Base-by-base conservation (phyloP, 2,797 vertebrate genomes). In the Tangara arthus region DNA sequence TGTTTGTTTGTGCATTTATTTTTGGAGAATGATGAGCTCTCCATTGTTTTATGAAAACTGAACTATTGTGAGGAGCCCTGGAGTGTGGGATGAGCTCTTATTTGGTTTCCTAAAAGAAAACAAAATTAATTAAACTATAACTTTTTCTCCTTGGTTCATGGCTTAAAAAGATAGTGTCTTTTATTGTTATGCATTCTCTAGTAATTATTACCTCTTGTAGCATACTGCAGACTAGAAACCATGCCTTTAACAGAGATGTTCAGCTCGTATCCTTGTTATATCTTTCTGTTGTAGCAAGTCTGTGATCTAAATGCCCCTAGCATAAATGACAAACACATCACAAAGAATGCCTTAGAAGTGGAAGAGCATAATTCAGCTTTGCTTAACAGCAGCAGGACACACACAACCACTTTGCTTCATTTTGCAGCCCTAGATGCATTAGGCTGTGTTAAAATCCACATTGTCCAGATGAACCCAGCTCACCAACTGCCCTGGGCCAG, bases 51-150 rank as follows among this genome's bases (percentile, higher is more conserved):
- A 92, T 71, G 46, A 87, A 89, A 85, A 82, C 64, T 30, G 52
- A 92, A 47, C 78, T 78, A 78, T 94, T 89, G 57, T 85, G 65
- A 90, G 64, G 39, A 85, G 83, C 39, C 61, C 60, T 78, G 82
- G 41, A 87, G 87, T 47, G 75, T 87, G 64, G 83, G 89, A 73
- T 89, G 89, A 78, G 60, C 27, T 89, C 46, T 44, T 85, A 73
- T 24, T 96, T 69, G 39, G 68, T 71, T 94, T 95, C 42, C 76
- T 89, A 81, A 92, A 94, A 85, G 86, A 94, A 96, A 95, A 81
- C 84, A 93, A 82, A 93, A 82, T 91, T 94, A 95, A 95, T 91
- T 90, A 92, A 95, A 89, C 89, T 89, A 22, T 94, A 92, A 93
- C 56, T 87, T 78, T 90, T 93, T 90, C 75, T 87, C 55, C 53